phyloP scores from a whole-genome alignment of 2,797 vertebrate genomes.

The Betta splendens region DNA sequence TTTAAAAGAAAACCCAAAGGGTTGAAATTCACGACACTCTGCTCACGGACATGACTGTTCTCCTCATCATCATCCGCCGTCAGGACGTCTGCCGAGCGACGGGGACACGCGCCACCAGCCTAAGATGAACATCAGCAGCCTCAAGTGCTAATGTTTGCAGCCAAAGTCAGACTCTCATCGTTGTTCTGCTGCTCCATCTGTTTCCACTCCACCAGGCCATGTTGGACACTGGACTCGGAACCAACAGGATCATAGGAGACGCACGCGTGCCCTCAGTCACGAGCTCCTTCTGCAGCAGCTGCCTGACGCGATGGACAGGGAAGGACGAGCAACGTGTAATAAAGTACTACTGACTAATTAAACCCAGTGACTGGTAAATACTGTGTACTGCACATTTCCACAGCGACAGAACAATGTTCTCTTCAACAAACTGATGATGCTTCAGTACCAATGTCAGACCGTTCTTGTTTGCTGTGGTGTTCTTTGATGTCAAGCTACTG shows the following conservation, averaged over 20 bases:
- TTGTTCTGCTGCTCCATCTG: constrained; percentile 15
- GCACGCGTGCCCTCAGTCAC: constrained; percentile 33
- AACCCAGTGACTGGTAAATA: background rate
- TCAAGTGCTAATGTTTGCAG: constrained; percentile 8
- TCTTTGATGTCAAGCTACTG: background rate
- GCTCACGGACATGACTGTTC: constrained; percentile 1
- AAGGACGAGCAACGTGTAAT: constrained; percentile 11
- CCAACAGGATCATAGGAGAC: constrained; percentile 24
- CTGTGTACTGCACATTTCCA: background rate
- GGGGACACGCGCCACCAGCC: constrained; percentile 3
- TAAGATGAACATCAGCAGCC: constrained; percentile 1
- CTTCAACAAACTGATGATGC: background rate
- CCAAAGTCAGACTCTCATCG: constrained; percentile 13
- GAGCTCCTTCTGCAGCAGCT: constrained; percentile 42
- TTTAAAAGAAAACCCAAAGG: constrained; percentile 9
- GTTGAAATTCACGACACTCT: constrained; percentile 5
- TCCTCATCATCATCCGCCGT: constrained; percentile 1
- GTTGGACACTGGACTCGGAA: constrained; percentile 18
- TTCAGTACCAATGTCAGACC: background rate
- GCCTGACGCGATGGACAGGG: constrained; percentile 30
- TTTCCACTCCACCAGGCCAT: constrained; percentile 36
- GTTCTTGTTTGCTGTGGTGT: background rate
- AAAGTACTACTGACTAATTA: constrained; percentile 58
- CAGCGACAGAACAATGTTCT: background rate
- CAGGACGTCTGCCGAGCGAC: background rate